Percentiles rank a stretch among this genome's conserved stretches.
These are phyloP conservation scores for Isaurus tuberculatus DNA, from an alignment of 92 coral and sea anemone species.

Conservation along the genomic window DNA sequence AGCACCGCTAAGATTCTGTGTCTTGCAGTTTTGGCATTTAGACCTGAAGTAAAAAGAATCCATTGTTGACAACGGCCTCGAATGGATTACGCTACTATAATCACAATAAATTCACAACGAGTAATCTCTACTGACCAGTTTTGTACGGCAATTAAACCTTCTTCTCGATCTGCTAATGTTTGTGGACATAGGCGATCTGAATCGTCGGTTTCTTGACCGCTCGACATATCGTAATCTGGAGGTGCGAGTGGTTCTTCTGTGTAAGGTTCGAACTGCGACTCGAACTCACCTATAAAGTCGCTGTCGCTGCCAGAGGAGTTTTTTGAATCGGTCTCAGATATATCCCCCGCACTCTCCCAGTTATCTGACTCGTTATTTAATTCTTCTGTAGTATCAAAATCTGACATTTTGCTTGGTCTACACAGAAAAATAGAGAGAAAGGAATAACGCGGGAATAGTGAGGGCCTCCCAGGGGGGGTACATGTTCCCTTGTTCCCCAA, in stretches of 20 bases:
- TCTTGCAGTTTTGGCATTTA: slow-evolving; percentile 27
- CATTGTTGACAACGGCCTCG: slow-evolving; percentile 39
- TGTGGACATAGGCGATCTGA: slow-evolving; percentile 8
- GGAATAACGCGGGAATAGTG: background rate
- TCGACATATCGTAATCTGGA: slow-evolving; percentile 32
- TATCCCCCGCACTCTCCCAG: slow-evolving; percentile 13
- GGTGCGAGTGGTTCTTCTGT: slow-evolving; percentile 23
- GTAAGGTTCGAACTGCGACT: slow-evolving; percentile 32
- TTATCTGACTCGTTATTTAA: slow-evolving; percentile 14
- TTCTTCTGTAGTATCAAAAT: slow-evolving; percentile 27
- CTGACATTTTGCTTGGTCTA: background rate
- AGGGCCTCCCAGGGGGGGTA: too few species aligned
- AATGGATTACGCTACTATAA: slow-evolving; percentile 29
- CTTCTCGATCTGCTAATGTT: slow-evolving; percentile 40
- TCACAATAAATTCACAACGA: slow-evolving; percentile 30
- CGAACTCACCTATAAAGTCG: slow-evolving; percentile 27
- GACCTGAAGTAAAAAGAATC: slow-evolving; percentile 21
- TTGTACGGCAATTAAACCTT: slow-evolving; percentile 23
- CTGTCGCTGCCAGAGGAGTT: slow-evolving; percentile 16
- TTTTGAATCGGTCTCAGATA: slow-evolving; percentile 1
- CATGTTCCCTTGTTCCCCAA: too few species aligned
- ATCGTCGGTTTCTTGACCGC: slow-evolving; percentile 34
- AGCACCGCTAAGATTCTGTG: slow-evolving; percentile 28
- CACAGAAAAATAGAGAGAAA: slow-evolving; percentile 16
- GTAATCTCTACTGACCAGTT: slow-evolving; percentile 26